These are phyloP conservation scores for Rhyacichthys aspro DNA, from an alignment of 2,797 vertebrate genomes.

Conservation along the genomic window DNA sequence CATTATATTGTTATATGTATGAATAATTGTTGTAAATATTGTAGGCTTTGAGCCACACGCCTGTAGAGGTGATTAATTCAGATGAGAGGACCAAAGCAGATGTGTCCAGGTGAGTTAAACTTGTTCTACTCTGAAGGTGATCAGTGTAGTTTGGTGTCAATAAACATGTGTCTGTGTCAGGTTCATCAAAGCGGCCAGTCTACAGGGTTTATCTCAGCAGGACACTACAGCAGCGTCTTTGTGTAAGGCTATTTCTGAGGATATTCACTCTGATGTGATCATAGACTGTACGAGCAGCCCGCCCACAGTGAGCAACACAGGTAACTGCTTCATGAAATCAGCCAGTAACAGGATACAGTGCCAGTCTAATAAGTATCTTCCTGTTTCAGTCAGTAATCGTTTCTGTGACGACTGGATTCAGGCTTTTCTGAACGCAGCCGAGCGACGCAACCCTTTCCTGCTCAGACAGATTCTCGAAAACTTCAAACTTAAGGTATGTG, in stretches of 20 bases:
- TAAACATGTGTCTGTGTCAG: constrained; percentile 64
- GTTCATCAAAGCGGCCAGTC: constrained; percentile 93
- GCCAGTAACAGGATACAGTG: not conserved
- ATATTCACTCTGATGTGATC: constrained; percentile 78
- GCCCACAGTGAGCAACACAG: constrained; percentile 83
- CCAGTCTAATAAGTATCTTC: constrained; percentile 6
- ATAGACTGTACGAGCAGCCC: constrained; percentile 86
- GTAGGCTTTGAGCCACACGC: constrained; percentile 93
- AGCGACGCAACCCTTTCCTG: constrained; percentile 93
- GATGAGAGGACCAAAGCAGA: constrained; percentile 89
- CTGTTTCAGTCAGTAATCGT: constrained; percentile 88
- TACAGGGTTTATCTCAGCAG: constrained; percentile 93
- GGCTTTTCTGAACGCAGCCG: constrained; percentile 88
- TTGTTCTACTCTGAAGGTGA: not conserved
- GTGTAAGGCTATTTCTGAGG: constrained; percentile 88
- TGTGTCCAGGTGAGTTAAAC: constrained; percentile 85
- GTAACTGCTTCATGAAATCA: constrained; percentile 60
- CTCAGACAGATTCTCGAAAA: constrained; percentile 96
- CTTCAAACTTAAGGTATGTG: constrained; percentile 95
- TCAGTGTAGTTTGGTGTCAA: not conserved
- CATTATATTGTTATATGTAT: too few relatives aligned
- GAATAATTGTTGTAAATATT: constrained; percentile 15
- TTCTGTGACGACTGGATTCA: constrained; percentile 98
- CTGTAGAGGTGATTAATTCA: constrained; percentile 86
- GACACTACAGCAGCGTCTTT: constrained; percentile 86